A percentile compares a stretch with the other conserved stretches of the same genome.
Evolutionary conservation across 2,113 vertebrate species (phyloP).

Genomic region (Xenopus tropicalis): DNA sequence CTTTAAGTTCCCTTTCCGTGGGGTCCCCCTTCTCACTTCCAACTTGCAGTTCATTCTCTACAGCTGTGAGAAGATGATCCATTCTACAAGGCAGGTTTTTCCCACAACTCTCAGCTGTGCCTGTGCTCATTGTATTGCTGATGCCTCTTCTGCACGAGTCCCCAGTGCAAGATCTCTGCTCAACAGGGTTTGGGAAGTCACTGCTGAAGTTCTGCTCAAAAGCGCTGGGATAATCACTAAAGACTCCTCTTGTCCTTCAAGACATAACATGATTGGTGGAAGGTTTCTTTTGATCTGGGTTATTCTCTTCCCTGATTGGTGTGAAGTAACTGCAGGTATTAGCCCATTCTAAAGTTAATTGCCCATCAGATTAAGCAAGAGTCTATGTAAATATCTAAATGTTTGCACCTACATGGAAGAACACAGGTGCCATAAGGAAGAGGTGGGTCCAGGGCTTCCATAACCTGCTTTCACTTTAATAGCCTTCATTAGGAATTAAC

Average conservation of each 20-base stretch:
- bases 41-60: constrained; percentile 84
- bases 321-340: background rate
- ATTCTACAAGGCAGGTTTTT: constrained; percentile 22
- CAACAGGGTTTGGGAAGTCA: background rate
- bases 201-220: background rate
- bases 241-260: background rate
- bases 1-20: constrained; percentile 85
- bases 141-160: background rate
- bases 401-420: constrained; percentile 42
- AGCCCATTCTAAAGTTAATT: constrained; percentile 23
- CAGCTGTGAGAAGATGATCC: constrained; percentile 73
- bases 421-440: constrained; percentile 37
- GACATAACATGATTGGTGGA: constrained; percentile 15
- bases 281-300: constrained; percentile 22
- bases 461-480: constrained; percentile 35
- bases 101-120: constrained; percentile 13
- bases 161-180: background rate
- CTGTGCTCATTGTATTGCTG: constrained; percentile 9
- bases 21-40: constrained; percentile 92
- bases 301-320: constrained; percentile 11
- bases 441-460: constrained; percentile 23
- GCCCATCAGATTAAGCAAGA: constrained; percentile 29
- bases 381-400: constrained; percentile 40
- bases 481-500: constrained; percentile 40
- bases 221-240: background rate